Conservation (phyloP, 92 coral and sea anemone species). For the Siderastrea siderea region DNA sequence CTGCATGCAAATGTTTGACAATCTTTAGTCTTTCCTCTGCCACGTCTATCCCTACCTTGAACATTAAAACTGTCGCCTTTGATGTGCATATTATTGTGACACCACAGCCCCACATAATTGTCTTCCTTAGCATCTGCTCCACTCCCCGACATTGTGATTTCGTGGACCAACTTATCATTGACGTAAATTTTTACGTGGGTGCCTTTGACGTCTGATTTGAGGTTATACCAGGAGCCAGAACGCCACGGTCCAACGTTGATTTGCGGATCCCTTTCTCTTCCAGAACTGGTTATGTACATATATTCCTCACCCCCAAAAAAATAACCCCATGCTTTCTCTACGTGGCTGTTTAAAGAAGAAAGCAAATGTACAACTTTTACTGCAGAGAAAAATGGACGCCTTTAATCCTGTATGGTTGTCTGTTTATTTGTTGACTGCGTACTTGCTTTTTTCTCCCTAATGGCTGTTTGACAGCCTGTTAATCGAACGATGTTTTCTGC, state of each 20-base stretch:
- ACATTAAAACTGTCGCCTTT: constrained; percentile 46
- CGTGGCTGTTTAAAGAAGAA: constrained; percentile 30
- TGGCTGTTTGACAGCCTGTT: too few species aligned
- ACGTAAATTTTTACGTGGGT: constrained; percentile 56
- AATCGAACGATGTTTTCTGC: too few species aligned
- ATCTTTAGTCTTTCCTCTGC: too few species aligned
- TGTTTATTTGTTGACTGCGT: too few species aligned
- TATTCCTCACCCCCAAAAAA: constrained; percentile 6
- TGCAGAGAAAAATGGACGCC: too few species aligned
- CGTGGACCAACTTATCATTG: constrained; percentile 45
- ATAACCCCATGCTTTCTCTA: constrained; percentile 74
- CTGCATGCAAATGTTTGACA: too few species aligned
- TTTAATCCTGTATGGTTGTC: background rate
- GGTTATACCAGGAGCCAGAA: constrained; percentile 41
- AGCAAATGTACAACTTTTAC: background rate
- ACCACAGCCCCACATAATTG: too few species aligned
- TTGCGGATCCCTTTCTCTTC: constrained; percentile 37
- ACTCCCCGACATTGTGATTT: constrained; percentile 60
- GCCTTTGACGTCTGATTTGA: constrained; percentile 50
- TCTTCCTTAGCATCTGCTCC: constrained; percentile 60
- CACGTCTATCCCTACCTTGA: too few species aligned
- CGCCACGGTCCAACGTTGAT: constrained; percentile 30
- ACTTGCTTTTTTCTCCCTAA: too few species aligned
- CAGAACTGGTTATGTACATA: constrained; percentile 38
- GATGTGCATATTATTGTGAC: constrained; percentile 13